These are phyloP conservation scores for Hydrolagus colliei DNA, from an alignment of 2,797 vertebrate species.

Conservation along the genomic window DNA sequence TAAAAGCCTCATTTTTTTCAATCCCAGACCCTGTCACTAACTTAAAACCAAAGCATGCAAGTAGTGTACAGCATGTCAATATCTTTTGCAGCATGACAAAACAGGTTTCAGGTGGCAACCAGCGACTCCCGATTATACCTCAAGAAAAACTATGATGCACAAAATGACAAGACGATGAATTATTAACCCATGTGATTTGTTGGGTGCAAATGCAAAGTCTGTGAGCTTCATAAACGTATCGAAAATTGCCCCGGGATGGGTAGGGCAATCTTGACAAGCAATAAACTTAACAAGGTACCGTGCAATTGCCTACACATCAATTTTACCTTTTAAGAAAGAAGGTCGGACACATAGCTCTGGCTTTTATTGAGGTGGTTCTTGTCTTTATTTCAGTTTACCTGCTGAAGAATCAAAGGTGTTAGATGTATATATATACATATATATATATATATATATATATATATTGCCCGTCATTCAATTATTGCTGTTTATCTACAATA, in stretches of 20 bases:
- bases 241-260: background rate
- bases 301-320: background rate
- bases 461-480: too few relatives aligned
- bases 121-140: too few relatives aligned
- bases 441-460: too few relatives aligned
- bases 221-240: too few relatives aligned
- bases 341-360: background rate
- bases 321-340: conserved; percentile 1
- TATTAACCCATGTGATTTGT: too few relatives aligned
- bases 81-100: too few relatives aligned
- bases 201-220: background rate
- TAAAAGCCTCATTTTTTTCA: background rate
- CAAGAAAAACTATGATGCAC: too few relatives aligned
- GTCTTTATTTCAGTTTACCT: background rate
- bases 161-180: too few relatives aligned
- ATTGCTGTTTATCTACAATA: background rate
- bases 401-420: background rate
- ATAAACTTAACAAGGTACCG: background rate
- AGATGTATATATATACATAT: too few relatives aligned
- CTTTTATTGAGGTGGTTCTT: background rate
- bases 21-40: background rate
- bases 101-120: too few relatives aligned
- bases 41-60: background rate
- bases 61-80: too few relatives aligned
- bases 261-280: too few relatives aligned